A percentile compares a stretch with the other conserved stretches of the same genome.
These are phyloP conservation scores for Adelosebastes latens DNA, from an alignment of 2,797 vertebrate species.

Conservation along the genomic window DNA sequence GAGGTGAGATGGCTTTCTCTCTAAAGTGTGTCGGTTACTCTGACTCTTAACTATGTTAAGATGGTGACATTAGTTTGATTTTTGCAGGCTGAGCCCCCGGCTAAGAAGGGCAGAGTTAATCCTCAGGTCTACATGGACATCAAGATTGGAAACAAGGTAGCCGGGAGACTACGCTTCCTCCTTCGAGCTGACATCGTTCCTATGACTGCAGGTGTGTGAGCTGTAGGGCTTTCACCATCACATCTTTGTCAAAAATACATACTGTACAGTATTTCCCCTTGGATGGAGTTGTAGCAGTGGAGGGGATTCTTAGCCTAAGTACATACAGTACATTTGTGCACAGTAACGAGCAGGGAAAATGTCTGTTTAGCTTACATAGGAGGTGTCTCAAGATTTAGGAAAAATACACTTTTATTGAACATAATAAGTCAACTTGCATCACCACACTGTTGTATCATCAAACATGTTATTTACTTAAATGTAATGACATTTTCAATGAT, in stretches of 20 bases:
- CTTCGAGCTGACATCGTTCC: conserved; percentile 95
- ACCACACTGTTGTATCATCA: too few species aligned
- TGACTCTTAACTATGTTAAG: background rate
- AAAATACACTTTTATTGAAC: too few species aligned
- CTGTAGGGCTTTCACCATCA: background rate
- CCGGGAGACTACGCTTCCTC: conserved; percentile 92
- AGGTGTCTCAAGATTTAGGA: too few species aligned
- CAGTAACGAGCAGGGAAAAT: too few species aligned
- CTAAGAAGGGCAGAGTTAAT: conserved; percentile 92
- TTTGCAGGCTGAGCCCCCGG: conserved; percentile 88
- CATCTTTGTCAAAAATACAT: background rate
- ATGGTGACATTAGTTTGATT: background rate
- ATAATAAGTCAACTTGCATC: too few species aligned
- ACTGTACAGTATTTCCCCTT: too few species aligned
- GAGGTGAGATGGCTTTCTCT: conserved; percentile 80
- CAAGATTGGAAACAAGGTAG: conserved; percentile 96
- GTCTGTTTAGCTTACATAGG: too few species aligned
- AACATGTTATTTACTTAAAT: too few species aligned
- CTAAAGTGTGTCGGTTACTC: background rate
- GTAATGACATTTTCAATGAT: too few species aligned
- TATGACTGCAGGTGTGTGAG: conserved; percentile 92
- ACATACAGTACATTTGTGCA: too few species aligned
- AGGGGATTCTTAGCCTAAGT: too few species aligned
- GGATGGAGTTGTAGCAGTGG: too few species aligned
- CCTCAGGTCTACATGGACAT: conserved; percentile 99